Percentiles rank a stretch among this genome's conserved stretches.
These are phyloP conservation scores for Acanthaster planci DNA, from an alignment of 35 echinoderm and acorn worm genomes.

Conservation along the genomic window DNA sequence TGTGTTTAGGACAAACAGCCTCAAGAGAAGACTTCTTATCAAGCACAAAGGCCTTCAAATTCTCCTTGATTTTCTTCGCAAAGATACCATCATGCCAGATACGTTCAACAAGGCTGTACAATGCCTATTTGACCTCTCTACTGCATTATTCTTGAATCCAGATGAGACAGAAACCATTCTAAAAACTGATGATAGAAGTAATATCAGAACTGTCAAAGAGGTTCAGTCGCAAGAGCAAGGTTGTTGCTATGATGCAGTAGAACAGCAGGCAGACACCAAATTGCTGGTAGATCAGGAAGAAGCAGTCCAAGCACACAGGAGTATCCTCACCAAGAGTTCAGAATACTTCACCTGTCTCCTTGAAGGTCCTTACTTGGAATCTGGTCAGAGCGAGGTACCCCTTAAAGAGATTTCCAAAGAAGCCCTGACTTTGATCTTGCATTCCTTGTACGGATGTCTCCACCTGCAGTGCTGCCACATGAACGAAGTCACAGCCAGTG, in stretches of 20 bases:
- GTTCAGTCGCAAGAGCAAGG: no score
- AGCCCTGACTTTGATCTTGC: conserved; percentile 2
- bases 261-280: not conserved
- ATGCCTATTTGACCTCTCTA: not conserved
- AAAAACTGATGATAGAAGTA: no score
- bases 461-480: not conserved
- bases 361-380: conserved; percentile 29
- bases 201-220: no score
- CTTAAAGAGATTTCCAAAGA: conserved; percentile 19
- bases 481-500: not conserved
- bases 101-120: conserved; percentile 8
- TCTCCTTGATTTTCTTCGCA: not conserved
- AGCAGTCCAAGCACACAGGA: not conserved
- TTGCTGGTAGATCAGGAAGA: conserved; percentile 7
- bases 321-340: conserved; percentile 9
- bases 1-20: conserved; percentile 2
- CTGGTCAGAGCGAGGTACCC: conserved; percentile 19
- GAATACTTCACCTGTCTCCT: conserved; percentile 40
- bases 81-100: not conserved
- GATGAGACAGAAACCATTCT: not conserved
- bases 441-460: conserved; percentile 25
- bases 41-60: conserved; percentile 10
- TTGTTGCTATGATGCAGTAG: not conserved
- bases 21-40: conserved; percentile 11
- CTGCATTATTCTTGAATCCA: not conserved